phyloP scores from a whole-genome alignment of 2,797 vertebrate species.

The Eupleurogrammus muticus region DNA sequence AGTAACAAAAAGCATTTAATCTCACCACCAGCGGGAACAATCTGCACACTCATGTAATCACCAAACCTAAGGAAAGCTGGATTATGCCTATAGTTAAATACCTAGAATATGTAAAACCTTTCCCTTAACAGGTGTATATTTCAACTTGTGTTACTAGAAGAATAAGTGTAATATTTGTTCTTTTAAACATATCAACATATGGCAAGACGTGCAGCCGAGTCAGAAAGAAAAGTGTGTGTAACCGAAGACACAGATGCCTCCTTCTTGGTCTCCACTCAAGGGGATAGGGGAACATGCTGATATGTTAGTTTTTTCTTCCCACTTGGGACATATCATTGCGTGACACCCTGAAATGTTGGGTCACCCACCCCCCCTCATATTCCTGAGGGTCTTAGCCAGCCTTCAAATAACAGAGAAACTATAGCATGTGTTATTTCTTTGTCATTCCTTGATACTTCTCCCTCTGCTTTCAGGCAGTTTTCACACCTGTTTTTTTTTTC shows the following conservation, averaged over 20 bases:
- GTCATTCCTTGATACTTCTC: constrained; percentile 6
- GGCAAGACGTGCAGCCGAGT: constrained; percentile 54
- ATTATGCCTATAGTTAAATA: constrained; percentile 32
- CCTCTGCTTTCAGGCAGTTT: neutral
- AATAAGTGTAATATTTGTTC: constrained; percentile 43
- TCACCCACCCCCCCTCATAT: neutral
- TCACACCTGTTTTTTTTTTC: too few relatives aligned
- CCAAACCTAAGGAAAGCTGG: constrained; percentile 16
- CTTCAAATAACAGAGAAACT: constrained; percentile 38
- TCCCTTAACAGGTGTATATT: constrained; percentile 50
- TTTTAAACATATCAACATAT: constrained; percentile 48
- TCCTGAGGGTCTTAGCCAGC: constrained; percentile 37
- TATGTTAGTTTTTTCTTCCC: constrained; percentile 62
- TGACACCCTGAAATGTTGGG: constrained; percentile 46
- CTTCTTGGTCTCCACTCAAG: constrained; percentile 31
- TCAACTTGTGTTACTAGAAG: constrained; percentile 43
- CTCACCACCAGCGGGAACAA: constrained; percentile 25
- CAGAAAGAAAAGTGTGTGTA: constrained; percentile 65
- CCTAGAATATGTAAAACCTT: constrained; percentile 38
- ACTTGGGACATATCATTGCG: constrained; percentile 65
- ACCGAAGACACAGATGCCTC: constrained; percentile 58
- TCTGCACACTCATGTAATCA: constrained; percentile 29
- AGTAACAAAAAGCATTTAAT: constrained; percentile 40
- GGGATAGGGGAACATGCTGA: constrained; percentile 53
- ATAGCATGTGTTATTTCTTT: constrained; percentile 23